Evolutionary conservation across 2,113 vertebrate genomes (phyloP).

Genomic region (Caranx melampygus): DNA sequence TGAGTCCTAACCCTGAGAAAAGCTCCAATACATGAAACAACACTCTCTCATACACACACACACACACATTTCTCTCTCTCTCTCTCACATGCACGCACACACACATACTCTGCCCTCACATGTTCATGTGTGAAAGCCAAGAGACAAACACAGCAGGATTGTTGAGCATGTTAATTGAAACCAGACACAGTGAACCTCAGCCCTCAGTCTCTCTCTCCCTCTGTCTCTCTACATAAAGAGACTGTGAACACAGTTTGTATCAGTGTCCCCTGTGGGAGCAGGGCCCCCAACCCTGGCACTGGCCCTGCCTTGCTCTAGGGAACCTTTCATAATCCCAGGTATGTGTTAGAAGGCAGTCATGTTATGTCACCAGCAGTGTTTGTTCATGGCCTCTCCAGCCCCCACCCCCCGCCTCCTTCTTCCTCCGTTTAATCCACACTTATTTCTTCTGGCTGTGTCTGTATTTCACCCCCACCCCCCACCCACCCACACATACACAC

Average conservation of each 20-base stretch:
- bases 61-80: background rate
- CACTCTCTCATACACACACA: background rate
- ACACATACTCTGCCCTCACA: conserved; percentile 35
- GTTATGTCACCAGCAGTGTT: conserved; percentile 12
- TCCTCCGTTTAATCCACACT: conserved; percentile 29
- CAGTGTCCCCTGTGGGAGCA: conserved; percentile 1
- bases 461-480: conserved; percentile 31
- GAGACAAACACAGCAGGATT: conserved; percentile 71
- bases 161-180: conserved; percentile 72
- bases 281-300: background rate
- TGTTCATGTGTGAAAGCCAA: conserved; percentile 68
- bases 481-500: conserved; percentile 19
- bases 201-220: background rate
- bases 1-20: background rate
- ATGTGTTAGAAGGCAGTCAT: background rate
- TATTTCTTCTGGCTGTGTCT: conserved; percentile 48
- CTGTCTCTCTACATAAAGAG: background rate
- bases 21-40: background rate
- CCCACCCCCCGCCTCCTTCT: background rate
- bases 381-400: background rate
- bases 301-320: conserved; percentile 1
- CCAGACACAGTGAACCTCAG: conserved; percentile 53
- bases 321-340: background rate
- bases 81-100: background rate
- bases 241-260: background rate